phyloP scores from a whole-genome alignment of 2,797 vertebrate species.

The Decapterus maruadsi region DNA sequence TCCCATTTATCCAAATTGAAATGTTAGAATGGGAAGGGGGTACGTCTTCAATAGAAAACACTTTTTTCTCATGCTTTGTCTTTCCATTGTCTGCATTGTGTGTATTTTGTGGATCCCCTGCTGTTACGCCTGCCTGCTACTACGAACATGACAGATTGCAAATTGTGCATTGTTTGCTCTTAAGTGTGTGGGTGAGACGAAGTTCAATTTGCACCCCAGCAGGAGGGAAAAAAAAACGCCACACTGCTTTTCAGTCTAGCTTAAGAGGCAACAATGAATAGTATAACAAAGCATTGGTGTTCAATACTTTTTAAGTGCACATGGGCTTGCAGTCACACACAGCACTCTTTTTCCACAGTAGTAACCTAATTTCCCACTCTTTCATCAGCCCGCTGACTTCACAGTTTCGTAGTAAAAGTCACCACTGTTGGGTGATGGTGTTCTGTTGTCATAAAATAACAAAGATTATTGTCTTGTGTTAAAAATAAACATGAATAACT shows the following conservation, averaged over 20 bases:
- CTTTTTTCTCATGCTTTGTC: background rate
- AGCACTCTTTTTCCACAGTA: slow-evolving; percentile 44
- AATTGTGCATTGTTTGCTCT: slow-evolving; percentile 30
- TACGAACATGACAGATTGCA: slow-evolving; percentile 29
- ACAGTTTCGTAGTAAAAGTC: slow-evolving; percentile 16
- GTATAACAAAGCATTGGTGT: slow-evolving; percentile 36
- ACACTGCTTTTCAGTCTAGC: slow-evolving; percentile 29
- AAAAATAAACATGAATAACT: background rate
- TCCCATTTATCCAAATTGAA: background rate
- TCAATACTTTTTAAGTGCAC: slow-evolving; percentile 59
- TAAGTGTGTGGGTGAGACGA: slow-evolving; percentile 36
- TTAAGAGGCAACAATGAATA: slow-evolving; percentile 34
- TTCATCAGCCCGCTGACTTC: slow-evolving; percentile 22
- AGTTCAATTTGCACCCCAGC: slow-evolving; percentile 69
- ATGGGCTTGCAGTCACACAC: background rate
- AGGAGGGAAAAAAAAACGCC: slow-evolving; percentile 21
- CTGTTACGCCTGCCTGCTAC: slow-evolving; percentile 1
- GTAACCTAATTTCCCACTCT: slow-evolving; percentile 45
- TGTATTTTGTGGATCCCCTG: slow-evolving; percentile 1
- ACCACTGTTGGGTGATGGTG: background rate
- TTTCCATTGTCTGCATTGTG: background rate
- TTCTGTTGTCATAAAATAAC: no score
- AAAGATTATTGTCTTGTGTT: background rate
- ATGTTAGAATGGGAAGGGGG: background rate
- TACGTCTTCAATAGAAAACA: background rate